Evolutionary conservation across 2,797 vertebrate genomes (phyloP).

Genomic region (Myioborus melanocephalus): DNA sequence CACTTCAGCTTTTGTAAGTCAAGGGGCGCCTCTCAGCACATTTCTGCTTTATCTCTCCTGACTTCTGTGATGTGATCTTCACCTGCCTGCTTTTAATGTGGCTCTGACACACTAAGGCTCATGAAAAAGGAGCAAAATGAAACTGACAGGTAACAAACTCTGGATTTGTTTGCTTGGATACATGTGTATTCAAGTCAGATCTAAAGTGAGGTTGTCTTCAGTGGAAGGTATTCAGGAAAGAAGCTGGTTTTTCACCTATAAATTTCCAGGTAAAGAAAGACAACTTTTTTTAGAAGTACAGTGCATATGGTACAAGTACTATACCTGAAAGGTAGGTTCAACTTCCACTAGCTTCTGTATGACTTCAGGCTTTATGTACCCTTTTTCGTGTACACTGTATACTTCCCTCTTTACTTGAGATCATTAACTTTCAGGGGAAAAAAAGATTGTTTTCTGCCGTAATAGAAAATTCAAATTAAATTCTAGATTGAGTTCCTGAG

Average conservation of each 20-base stretch:
- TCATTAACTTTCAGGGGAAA: background rate
- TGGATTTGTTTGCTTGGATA: background rate
- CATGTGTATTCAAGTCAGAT: background rate
- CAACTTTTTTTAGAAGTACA: background rate
- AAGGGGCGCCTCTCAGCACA: background rate
- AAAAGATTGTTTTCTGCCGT: background rate
- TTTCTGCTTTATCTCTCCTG: background rate
- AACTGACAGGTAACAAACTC: background rate
- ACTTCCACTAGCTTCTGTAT: background rate
- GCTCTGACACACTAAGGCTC: background rate
- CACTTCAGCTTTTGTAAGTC: background rate
- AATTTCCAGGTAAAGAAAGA: background rate
- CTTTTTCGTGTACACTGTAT: background rate
- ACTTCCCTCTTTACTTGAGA: background rate
- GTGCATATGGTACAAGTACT: background rate
- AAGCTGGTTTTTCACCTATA: background rate
- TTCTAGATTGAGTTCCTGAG: background rate
- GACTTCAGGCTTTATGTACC: background rate
- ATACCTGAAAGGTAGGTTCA: background rate
- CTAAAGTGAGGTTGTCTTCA: background rate
- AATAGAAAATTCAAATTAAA: background rate
- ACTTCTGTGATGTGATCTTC: background rate
- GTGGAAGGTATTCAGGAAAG: background rate
- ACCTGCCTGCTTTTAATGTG: background rate
- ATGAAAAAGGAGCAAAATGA: background rate